Evolutionary conservation across 2,797 vertebrate species (phyloP).

Genomic region (Champsocephalus gunnari): DNA sequence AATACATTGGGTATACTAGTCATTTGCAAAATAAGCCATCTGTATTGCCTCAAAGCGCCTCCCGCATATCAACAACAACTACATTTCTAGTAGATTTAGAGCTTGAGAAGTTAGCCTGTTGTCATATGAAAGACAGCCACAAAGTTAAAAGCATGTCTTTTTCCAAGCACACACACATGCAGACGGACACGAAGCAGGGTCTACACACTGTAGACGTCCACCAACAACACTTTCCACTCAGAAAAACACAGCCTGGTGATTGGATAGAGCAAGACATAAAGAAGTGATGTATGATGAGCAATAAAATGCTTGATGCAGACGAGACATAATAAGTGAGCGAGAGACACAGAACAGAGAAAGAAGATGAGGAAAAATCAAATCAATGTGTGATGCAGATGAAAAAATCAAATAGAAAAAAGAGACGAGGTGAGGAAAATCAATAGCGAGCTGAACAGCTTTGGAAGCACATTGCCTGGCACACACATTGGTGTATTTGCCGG

Average conservation of each 20-base stretch:
- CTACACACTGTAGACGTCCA: slow-evolving; percentile 53
- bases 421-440: slow-evolving; percentile 66
- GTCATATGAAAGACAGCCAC: slow-evolving; percentile 62
- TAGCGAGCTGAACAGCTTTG: slow-evolving; percentile 68
- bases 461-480: slow-evolving; percentile 60
- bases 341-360: slow-evolving; percentile 43
- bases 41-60: slow-evolving; percentile 40
- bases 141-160: slow-evolving; percentile 79
- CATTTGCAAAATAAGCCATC: slow-evolving; percentile 28
- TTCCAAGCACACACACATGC: slow-evolving; percentile 61
- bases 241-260: slow-evolving; percentile 42
- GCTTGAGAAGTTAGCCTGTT: slow-evolving; percentile 10
- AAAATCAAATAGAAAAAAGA: slow-evolving; percentile 31
- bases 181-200: slow-evolving; percentile 45
- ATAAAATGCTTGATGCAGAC: slow-evolving; percentile 46
- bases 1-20: slow-evolving; percentile 12
- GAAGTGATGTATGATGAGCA: slow-evolving; percentile 49
- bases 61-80: slow-evolving; percentile 24
- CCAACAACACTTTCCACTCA: slow-evolving; percentile 60
- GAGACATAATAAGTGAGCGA: slow-evolving; percentile 36
- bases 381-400: slow-evolving; percentile 62
- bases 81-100: slow-evolving; percentile 9
- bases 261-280: slow-evolving; percentile 38
- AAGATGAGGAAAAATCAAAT: slow-evolving; percentile 64
- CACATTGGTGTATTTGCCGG: slow-evolving; percentile 63